Conservation (phyloP, 1,140 invertebrate genomes). For the Aphaenogaster rudis region DNA sequence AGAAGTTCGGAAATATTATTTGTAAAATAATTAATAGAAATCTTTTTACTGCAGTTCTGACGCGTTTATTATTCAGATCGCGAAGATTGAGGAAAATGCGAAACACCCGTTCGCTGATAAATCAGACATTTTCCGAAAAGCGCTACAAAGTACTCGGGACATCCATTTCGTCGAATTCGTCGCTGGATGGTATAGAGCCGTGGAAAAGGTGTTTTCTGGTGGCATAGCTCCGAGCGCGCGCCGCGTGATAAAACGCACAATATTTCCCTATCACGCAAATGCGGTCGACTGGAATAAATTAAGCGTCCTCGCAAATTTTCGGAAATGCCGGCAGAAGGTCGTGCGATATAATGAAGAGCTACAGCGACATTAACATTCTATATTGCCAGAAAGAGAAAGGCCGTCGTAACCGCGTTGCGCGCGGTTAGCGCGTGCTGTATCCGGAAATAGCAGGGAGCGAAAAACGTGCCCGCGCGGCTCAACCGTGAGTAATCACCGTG, state of each 20-base stretch:
- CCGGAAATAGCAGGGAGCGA: slow-evolving; percentile 28
- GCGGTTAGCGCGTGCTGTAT: slow-evolving; percentile 25
- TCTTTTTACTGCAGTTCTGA: background rate
- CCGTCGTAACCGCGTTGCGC: slow-evolving; percentile 11
- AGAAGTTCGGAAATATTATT: background rate
- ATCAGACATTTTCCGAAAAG: slow-evolving; percentile 29
- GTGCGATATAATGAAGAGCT: slow-evolving; percentile 56
- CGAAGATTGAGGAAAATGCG: background rate
- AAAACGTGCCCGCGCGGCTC: slow-evolving; percentile 36
- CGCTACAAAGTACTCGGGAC: background rate
- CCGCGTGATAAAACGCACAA: slow-evolving; percentile 57
- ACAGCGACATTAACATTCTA: slow-evolving; percentile 63
- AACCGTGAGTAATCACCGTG: slow-evolving; percentile 54
- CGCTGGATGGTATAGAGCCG: slow-evolving; percentile 20
- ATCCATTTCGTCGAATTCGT: slow-evolving; percentile 30
- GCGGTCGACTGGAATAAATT: slow-evolving; percentile 51
- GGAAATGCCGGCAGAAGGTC: slow-evolving; percentile 30
- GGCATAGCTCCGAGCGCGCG: background rate
- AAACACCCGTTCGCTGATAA: background rate
- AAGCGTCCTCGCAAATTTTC: slow-evolving; percentile 60
- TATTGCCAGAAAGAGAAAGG: slow-evolving; percentile 32
- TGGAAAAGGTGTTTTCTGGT: slow-evolving; percentile 16
- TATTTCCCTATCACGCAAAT: slow-evolving; percentile 53
- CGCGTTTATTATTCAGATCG: background rate
- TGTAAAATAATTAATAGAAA: slow-evolving; percentile 7